Evolutionary conservation across 92 coral and sea anemone genomes (phyloP), one percentile per base, ranked within the genome.

Genomic region (Muricea muricata): DNA sequence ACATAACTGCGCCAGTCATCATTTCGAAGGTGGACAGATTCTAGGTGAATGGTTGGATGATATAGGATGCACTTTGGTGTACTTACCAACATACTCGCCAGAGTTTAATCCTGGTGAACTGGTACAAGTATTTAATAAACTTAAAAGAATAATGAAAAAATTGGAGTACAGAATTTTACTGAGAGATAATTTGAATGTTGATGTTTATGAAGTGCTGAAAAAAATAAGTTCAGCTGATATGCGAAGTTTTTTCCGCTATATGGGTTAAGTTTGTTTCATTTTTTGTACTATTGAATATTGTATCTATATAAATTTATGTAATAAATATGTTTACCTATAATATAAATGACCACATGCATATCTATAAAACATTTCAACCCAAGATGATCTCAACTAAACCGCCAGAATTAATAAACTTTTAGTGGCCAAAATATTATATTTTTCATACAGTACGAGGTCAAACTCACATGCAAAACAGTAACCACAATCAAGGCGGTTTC

Each of bases 51-150:
- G 91, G 87, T 60, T 91, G 6, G 88, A 84, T 55, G 65, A 74
- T 25, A 80, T 88, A 2, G 91, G 91, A 8, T 33, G 78, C 15
- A 24, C 30, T 1, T 23, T 74, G 10, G 83, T 91, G 0, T 87
- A 91, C 58, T 42, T 84, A 18, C 93, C 94, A 39, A 69, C 87
- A 3, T 87, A 87, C 35, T 91, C 94, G 0, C 89, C 90, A 5
- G 91, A 87, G 68, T 29, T 91, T 15, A 87, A 84, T 56, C 89
- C 94, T 4, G 83, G 69, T 6, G 91, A 91, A 79, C 6, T 56
- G 15, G 86, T 87, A 46, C n/a, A n/a, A n/a, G n/a, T n/a, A n/a
- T 87, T 91, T 58, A 73, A 87, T 33, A 91, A 91, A 54, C 83
- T 91, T 21, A 91, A 91, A 40, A 91, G 85, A 4, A 45, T 84